A percentile compares a stretch with the other conserved stretches of the same genome.
Evolutionary conservation across 2,888 invertebrate genomes (phyloP).

Genomic region (Drosophila neonasuta): DNA sequence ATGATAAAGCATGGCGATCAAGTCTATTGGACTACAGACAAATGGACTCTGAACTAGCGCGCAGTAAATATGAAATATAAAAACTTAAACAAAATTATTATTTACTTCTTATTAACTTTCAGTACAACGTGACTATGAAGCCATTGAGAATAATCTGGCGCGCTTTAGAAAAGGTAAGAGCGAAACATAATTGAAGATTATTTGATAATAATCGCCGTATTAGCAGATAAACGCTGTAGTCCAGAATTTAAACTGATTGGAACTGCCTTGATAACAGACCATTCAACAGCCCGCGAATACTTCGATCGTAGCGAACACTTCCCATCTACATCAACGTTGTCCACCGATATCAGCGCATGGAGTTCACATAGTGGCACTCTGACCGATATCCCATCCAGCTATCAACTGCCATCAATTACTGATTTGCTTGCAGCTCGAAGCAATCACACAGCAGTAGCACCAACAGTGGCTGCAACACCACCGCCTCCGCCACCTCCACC

Average conservation of each 20-base stretch:
- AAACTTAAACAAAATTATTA: too few relatives aligned
- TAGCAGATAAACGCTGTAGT: conserved; percentile 7
- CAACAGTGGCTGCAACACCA: background rate
- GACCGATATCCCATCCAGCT: background rate
- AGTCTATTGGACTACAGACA: conserved; percentile 21
- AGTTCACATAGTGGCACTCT: background rate
- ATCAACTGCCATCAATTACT: conserved; percentile 11
- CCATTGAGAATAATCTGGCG: conserved; percentile 9
- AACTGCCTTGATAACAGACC: conserved; percentile 6
- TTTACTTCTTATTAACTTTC: background rate
- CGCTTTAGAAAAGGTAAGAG: conserved; percentile 9
- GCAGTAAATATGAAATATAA: conserved; percentile 18
- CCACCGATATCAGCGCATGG: background rate
- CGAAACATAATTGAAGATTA: too few relatives aligned
- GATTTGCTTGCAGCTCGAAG: background rate
- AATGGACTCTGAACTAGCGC: conserved; percentile 23
- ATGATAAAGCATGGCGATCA: conserved; percentile 15
- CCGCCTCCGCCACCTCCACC: background rate
- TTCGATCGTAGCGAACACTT: background rate
- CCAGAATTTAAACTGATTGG: conserved; percentile 15
- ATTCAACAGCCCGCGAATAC: background rate
- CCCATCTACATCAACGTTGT: background rate
- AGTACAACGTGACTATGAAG: conserved; percentile 35
- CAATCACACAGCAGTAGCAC: background rate
- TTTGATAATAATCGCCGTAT: background rate